Percentiles rank a stretch among this genome's conserved stretches.
phyloP scores from a whole-genome alignment of 2,113 vertebrate genomes.

The Sinocyclocheilus rhinocerous region DNA sequence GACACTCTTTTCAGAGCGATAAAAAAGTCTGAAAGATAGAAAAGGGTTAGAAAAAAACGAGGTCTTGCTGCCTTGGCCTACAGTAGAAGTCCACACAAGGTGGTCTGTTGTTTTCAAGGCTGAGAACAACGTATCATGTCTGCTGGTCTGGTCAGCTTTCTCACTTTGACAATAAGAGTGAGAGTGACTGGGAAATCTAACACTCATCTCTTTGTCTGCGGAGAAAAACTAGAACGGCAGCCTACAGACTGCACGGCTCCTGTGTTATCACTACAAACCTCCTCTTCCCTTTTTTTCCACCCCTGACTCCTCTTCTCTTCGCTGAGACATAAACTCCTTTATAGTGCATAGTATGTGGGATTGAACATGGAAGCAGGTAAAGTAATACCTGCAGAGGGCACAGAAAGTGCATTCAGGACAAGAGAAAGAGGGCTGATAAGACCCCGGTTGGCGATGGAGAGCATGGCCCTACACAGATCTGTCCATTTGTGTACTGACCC shows the following conservation, averaged over 20 bases:
- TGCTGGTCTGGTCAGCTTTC: conserved; percentile 60
- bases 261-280: conserved; percentile 80
- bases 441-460: conserved; percentile 49
- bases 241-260: conserved; percentile 81
- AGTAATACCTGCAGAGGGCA: conserved; percentile 67
- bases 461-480: conserved; percentile 44
- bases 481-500: conserved; percentile 50
- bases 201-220: conserved; percentile 81
- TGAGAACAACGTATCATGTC: conserved; percentile 68
- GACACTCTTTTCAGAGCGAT: conserved; percentile 53
- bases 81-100: conserved; percentile 68
- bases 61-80: conserved; percentile 62
- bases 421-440: conserved; percentile 56
- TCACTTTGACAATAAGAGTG: conserved; percentile 73
- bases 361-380: conserved; percentile 62
- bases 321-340: conserved; percentile 59
- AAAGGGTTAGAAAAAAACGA: conserved; percentile 62
- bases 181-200: conserved; percentile 78
- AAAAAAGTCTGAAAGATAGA: conserved; percentile 46
- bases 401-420: conserved; percentile 57
- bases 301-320: conserved; percentile 33
- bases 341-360: conserved; percentile 49
- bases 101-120: conserved; percentile 63
- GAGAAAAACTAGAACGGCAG: conserved; percentile 75
- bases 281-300: conserved; percentile 60